These are phyloP conservation scores for Polyommatus iphigenia DNA, from an alignment of 2,888 invertebrate genomes.

Conservation along the genomic window DNA sequence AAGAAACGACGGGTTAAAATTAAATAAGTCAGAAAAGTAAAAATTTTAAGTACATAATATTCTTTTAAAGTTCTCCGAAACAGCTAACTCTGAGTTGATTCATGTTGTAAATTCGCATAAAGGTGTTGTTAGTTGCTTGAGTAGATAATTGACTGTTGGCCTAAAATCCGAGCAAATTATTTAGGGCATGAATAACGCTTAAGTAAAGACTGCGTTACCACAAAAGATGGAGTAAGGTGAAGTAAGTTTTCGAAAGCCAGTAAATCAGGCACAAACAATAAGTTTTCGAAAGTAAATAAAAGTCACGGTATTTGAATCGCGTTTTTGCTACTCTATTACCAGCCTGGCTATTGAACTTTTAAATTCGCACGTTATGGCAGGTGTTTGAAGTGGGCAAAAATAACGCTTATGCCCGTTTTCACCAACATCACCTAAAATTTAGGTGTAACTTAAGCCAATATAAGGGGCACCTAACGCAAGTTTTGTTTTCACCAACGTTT, in stretches of 20 bases:
- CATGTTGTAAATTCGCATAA: not conserved
- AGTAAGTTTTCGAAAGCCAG: not conserved
- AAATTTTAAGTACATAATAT: too few species aligned
- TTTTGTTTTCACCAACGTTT: too few species aligned
- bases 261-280: not conserved
- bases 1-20: too few species aligned
- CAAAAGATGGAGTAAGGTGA: not conserved
- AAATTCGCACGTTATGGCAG: not conserved
- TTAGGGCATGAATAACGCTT: not conserved
- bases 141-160: not conserved
- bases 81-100: not conserved
- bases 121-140: not conserved
- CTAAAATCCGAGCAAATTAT: slow-evolving; percentile 3
- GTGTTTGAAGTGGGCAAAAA: not conserved
- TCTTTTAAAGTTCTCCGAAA: not conserved
- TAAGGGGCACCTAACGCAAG: too few species aligned
- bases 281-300: not conserved
- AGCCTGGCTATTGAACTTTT: not conserved
- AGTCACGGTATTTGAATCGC: slow-evolving; percentile 1
- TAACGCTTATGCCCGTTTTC: not conserved
- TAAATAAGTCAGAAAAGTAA: not conserved
- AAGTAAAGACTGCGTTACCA: not conserved
- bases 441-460: too few species aligned
- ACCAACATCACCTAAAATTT: too few species aligned
- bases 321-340: not conserved